Base-by-base conservation (phyloP, 35 echinoderm and acorn worm genomes). In the Lytechinus variegatus region DNA sequence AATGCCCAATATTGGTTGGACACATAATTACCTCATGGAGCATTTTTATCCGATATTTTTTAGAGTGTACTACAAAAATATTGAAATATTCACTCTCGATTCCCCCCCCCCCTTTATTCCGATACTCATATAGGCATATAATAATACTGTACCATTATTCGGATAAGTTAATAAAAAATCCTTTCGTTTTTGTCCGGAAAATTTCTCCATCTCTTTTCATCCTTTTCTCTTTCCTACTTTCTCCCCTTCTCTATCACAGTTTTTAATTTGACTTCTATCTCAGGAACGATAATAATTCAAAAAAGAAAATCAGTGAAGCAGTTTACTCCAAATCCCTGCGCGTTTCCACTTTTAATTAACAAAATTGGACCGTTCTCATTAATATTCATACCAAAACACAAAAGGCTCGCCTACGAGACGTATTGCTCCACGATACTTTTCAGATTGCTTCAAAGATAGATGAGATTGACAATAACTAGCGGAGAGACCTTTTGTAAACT, bases 321-420 rank as follows among this genome's bases (percentile, higher is more conserved):
- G 66, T 79, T 79, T 79, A 24, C 66, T 79, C 66, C 66, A 19
- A 24, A 79, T 79, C 66, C 66, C 66, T 79, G 19, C 66, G 19
- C 19, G 19, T 79, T 79, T 79, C 66, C 66, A 79, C 8, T 79
- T 79, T 79, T 79, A 24, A 79, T 24, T 79, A 24, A 79, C 19
- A 16, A 79, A 79, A 79, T 79, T 79, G 66, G 66, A 79, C 66
- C n/a, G 21, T 24, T 19, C 66, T 79, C 66, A 79, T 79, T 79
- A 79, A 79, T 79, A 79, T 79, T 79, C 66, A 79, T 79, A 79
- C 66, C 66, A 79, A 79, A 79, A 79, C 66, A 79, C 66, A 79
- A 79, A 79, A 79, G 66, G 14, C 21, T 79, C 66, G 66, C 66
- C 66, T 24, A 79, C n/a, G 66, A 79, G 66, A 24, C n/a, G 66